These are phyloP conservation scores for Cossypha heuglini DNA, from an alignment of 2,797 vertebrate species.

Conservation along the genomic window DNA sequence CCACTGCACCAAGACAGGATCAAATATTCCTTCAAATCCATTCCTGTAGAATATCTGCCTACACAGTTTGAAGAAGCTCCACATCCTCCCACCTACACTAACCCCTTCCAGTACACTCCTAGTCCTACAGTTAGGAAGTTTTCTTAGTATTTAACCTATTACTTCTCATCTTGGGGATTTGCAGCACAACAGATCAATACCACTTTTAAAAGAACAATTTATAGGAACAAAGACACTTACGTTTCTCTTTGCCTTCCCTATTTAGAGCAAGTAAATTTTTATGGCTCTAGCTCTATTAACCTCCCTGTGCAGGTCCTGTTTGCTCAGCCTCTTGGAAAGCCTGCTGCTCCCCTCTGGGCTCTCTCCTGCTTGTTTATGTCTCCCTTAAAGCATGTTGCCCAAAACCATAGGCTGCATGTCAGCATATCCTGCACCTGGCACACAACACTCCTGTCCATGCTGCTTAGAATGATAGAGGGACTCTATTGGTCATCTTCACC, in stretches of 20 bases:
- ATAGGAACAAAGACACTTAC: background rate
- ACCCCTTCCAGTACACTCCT: background rate
- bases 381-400: background rate
- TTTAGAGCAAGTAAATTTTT: constrained; percentile 1
- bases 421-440: background rate
- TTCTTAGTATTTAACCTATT: constrained; percentile 11
- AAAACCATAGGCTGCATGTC: background rate
- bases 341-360: background rate
- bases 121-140: background rate
- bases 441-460: accelerated
- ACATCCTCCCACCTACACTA: background rate
- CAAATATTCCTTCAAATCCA: background rate
- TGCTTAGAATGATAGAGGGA: background rate
- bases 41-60: background rate
- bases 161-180: background rate
- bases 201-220: background rate
- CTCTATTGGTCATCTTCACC: background rate
- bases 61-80: background rate
- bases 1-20: background rate
- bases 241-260: background rate
- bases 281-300: background rate
- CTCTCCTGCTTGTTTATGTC: background rate
- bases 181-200: constrained; percentile 29
- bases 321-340: background rate
- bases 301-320: background rate